Percentiles rank a stretch among this genome's conserved stretches.
These are phyloP conservation scores for Melipona beecheii DNA, from an alignment of 2,888 invertebrate species.

Conservation along the genomic window DNA sequence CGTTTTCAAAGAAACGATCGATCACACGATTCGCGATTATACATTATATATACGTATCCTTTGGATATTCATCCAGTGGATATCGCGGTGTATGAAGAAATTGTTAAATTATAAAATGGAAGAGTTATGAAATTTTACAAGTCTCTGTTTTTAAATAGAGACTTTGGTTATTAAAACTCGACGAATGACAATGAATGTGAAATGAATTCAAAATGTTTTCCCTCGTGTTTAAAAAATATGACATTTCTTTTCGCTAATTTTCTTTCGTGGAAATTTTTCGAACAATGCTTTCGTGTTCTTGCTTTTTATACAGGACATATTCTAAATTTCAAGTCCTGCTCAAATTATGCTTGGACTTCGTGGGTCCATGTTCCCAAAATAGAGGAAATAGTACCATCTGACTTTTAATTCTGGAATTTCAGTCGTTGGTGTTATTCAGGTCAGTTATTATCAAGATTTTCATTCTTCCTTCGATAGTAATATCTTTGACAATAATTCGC, in stretches of 20 bases:
- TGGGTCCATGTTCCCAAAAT: not conserved
- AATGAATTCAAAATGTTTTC: not conserved
- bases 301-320: not conserved
- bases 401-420: not conserved
- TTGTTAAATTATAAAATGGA: not conserved
- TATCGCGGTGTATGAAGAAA: no score
- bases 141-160: no score
- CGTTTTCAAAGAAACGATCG: constrained; percentile 17
- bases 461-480: not conserved
- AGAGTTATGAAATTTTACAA: not conserved
- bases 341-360: not conserved
- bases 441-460: not conserved
- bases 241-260: not conserved
- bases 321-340: not conserved
- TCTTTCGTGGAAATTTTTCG: not conserved
- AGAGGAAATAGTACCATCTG: not conserved
- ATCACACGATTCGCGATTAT: not conserved
- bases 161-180: not conserved
- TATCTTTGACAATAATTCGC: not conserved
- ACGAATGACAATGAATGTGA: not conserved
- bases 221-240: not conserved
- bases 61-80: not conserved
- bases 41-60: not conserved
- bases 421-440: not conserved
- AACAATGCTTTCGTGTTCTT: not conserved